Evolutionary conservation across 2,113 vertebrate species (phyloP), one percentile per base, ranked within the genome.

Genomic region (Bambusicola thoracicus): DNA sequence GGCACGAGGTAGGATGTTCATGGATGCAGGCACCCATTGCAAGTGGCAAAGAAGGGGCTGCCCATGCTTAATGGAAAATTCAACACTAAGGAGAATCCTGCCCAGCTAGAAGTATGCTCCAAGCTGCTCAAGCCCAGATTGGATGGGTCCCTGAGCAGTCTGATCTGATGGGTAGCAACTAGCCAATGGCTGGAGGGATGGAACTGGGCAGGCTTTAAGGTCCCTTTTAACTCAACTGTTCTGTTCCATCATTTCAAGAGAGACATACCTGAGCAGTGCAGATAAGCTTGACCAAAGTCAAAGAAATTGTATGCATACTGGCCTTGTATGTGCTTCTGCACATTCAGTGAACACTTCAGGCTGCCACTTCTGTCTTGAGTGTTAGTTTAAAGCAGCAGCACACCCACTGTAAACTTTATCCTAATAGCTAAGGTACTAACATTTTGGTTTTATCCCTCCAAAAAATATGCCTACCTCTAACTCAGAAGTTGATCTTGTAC

Each of bases 1-100:
- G 13, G 11, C 7, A 44, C 1, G 0, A 62, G 30, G 6, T 3
- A 1, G 36, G 63, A 13, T 6, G 3, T 44, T 30, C 59, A 55
- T 92, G 25, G 9, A 5, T 46, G 41, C 38, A 41, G 43, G 27
- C 8, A 46, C 25, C n/a, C 36, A 25, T 15, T 55, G 3, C 36
- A 10, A 1, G 0, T 3, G 34, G 12, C 34, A 22, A 6, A 65
- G 43, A 80, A 70, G 38, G 34, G 11, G 4, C 49, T 38, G 38
- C 30, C n/a, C 48, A n/a, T 20, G 24, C 11, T 48, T 79, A 44
- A 11, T 30, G 32, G 11, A 46, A 38, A 12, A 30, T 48, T 72
- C 30, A 82, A 69, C 25, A 13, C 21, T 2, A 0, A 2, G 30
- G 36, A 29, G 22, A 30, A 36, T 78, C 58, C 34, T 79, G 29